A percentile compares a stretch with the other conserved stretches of the same genome.
Evolutionary conservation across 2,888 invertebrate species (phyloP).

Genomic region (Poecilobothrus nobilitatus): DNA sequence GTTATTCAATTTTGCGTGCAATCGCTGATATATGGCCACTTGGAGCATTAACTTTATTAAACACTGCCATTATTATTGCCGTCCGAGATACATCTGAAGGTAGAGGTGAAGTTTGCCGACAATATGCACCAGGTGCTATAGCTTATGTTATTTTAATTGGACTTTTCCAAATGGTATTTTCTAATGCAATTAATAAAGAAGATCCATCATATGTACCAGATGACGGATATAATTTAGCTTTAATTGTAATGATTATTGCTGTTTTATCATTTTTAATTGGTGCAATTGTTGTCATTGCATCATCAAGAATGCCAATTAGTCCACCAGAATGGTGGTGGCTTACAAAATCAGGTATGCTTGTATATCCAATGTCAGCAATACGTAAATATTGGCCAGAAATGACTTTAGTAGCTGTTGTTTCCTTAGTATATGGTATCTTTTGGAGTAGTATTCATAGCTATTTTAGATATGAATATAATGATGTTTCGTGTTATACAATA

Average conservation of each 20-base stretch:
- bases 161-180: conserved; percentile 43
- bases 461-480: conserved; percentile 55
- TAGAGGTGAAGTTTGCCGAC: conserved; percentile 69
- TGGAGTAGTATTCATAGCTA: conserved; percentile 76
- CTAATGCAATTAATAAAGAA: not conserved
- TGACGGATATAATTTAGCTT: conserved; percentile 5
- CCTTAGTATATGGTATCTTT: conserved; percentile 63
- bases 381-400: conserved; percentile 68
- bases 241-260: conserved; percentile 29
- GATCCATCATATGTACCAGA: not conserved
- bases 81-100: conserved; percentile 73
- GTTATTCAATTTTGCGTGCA: conserved; percentile 59
- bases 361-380: conserved; percentile 71
- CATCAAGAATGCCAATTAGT: conserved; percentile 60
- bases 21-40: conserved; percentile 70
- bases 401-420: conserved; percentile 57
- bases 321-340: conserved; percentile 87
- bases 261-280: conserved; percentile 54
- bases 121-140: conserved; percentile 65
- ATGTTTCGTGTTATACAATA: conserved; percentile 30
- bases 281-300: conserved; percentile 50
- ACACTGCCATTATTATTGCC: conserved; percentile 71
- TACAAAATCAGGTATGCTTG: conserved; percentile 65
- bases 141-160: conserved; percentile 62
- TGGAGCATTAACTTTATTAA: conserved; percentile 60